phyloP scores from a whole-genome alignment of 2,888 invertebrate genomes.

The Drosophila colorata region DNA sequence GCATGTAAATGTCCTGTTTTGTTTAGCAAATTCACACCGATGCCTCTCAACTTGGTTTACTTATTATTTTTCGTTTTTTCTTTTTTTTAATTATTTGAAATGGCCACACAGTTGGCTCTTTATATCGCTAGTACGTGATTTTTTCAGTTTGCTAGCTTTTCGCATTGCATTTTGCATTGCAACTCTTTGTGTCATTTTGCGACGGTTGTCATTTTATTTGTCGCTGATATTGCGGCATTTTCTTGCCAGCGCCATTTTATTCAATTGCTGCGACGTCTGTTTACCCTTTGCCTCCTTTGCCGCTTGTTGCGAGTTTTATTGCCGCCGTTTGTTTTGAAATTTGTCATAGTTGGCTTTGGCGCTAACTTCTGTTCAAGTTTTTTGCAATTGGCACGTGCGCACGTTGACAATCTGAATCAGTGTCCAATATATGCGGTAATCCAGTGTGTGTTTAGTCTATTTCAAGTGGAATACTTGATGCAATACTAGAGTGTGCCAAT shows the following conservation, averaged over 20 bases:
- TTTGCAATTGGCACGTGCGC: constrained; percentile 24
- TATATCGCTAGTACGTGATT: constrained; percentile 30
- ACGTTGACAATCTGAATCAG: constrained; percentile 25
- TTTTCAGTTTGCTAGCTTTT: constrained; percentile 14
- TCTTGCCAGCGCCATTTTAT: constrained; percentile 13
- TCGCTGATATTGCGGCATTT: constrained; percentile 15
- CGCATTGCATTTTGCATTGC: constrained; percentile 19
- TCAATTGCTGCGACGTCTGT: constrained; percentile 11
- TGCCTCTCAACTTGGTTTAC: background rate
- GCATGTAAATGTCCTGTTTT: constrained; percentile 37
- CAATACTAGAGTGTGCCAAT: background rate
- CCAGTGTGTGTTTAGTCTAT: background rate
- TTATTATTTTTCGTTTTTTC: constrained; percentile 3
- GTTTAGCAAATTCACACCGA: constrained; percentile 50
- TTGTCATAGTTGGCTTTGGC: constrained; percentile 22
- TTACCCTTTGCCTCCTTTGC: background rate
- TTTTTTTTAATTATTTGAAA: constrained; percentile 43
- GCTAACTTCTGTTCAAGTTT: constrained; percentile 6
- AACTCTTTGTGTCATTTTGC: constrained; percentile 30
- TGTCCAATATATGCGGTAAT: background rate
- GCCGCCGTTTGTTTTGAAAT: constrained; percentile 16
- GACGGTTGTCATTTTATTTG: constrained; percentile 26
- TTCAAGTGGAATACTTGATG: background rate
- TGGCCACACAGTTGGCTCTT: constrained; percentile 8
- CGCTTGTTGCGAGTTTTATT: background rate